Conservation (phyloP, 2,888 invertebrate species). For the Napeogenes inachia region DNA sequence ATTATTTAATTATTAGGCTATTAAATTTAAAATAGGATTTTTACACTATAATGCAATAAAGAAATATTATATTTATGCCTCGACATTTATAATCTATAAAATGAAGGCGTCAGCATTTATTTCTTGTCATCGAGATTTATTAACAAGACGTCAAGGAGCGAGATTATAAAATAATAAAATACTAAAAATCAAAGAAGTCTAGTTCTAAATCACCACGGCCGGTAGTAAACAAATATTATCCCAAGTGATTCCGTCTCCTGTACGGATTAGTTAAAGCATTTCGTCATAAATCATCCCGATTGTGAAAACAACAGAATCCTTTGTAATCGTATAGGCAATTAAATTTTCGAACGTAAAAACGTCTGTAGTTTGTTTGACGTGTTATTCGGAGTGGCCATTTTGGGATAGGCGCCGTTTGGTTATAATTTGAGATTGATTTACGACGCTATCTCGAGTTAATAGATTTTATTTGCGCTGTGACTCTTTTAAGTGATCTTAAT, state of each 20-base stretch:
- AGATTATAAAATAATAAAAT: constrained; percentile 27
- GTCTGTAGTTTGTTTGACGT: constrained; percentile 38
- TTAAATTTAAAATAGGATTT: not conserved
- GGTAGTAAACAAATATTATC: constrained; percentile 62
- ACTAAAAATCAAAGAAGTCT: constrained; percentile 26
- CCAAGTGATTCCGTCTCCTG: constrained; percentile 42
- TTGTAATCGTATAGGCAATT: constrained; percentile 74
- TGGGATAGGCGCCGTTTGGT: constrained; percentile 47
- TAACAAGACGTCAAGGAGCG: constrained; percentile 18
- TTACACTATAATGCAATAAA: constrained; percentile 12
- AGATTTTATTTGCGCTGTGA: constrained; percentile 50
- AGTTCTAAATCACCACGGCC: constrained; percentile 31
- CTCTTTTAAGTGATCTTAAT: constrained; percentile 40
- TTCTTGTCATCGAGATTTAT: constrained; percentile 24
- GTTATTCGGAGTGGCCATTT: constrained; percentile 41
- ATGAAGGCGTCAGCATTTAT: constrained; percentile 11
- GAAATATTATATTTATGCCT: constrained; percentile 15
- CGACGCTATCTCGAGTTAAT: constrained; percentile 39
- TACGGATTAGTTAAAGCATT: constrained; percentile 37
- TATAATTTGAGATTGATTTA: constrained; percentile 71
- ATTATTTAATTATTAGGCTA: not conserved
- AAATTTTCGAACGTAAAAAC: constrained; percentile 66
- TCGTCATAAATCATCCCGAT: constrained; percentile 63
- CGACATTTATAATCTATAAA: constrained; percentile 23
- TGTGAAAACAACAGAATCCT: constrained; percentile 71